Conservation (phyloP, 2,888 invertebrate species). For the Lumbricus terrestris region DNA sequence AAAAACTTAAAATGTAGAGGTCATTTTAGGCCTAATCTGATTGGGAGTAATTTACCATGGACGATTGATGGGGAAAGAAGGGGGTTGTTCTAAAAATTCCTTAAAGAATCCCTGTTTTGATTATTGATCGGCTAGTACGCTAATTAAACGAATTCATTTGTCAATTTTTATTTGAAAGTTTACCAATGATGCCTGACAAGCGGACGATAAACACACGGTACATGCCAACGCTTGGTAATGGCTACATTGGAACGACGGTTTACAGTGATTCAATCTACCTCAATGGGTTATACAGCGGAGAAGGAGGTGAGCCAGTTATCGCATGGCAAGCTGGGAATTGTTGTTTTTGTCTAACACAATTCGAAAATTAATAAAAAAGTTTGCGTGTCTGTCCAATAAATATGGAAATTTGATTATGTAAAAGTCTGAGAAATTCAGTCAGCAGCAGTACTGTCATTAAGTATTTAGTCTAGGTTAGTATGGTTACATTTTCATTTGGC, state of each 20-base stretch:
- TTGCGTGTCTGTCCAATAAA: neutral
- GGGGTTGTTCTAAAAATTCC: no score
- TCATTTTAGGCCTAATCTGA: no score
- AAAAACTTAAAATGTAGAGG: no score
- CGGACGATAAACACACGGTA: constrained; percentile 34
- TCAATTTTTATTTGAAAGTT: constrained; percentile 9
- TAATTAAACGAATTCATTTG: neutral
- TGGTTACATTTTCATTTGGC: neutral
- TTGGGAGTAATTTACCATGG: no score
- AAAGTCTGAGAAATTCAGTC: neutral
- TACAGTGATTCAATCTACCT: constrained; percentile 37
- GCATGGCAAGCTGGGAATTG: neutral
- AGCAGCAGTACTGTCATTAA: no score
- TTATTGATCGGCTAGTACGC: neutral
- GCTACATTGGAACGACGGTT: constrained; percentile 38
- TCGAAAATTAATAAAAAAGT: neutral
- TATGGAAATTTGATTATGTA: no score
- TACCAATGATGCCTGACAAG: constrained; percentile 26
- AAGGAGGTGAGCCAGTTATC: constrained; percentile 35
- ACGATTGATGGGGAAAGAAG: no score
- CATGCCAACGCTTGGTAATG: constrained; percentile 43
- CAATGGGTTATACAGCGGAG: constrained; percentile 41
- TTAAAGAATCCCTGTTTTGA: no score
- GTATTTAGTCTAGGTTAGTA: neutral
- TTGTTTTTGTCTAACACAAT: neutral